Evolutionary conservation across 2,113 vertebrate genomes (phyloP).

Genomic region (Sitta europaea): DNA sequence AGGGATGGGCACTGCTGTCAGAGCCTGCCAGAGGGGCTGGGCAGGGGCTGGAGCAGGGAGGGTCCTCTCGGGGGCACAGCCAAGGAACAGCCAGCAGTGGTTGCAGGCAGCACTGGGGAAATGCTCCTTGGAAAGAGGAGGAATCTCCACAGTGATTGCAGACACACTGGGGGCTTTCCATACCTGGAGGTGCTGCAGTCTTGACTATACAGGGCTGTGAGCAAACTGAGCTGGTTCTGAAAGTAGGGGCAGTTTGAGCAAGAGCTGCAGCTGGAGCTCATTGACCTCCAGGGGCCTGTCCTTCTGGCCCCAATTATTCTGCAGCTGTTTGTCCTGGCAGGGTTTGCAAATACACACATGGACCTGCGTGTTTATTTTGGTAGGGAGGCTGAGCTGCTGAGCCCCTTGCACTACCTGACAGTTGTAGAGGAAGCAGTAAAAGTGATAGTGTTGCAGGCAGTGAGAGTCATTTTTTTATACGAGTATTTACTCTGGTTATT

Average conservation of each 20-base stretch:
- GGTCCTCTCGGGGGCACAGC: not conserved
- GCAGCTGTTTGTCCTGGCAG: not conserved
- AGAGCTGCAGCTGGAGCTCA: not conserved
- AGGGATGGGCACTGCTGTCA: not conserved
- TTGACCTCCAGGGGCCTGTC: not conserved
- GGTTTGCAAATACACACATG: not conserved
- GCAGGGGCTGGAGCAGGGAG: not conserved
- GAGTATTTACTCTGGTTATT: not conserved
- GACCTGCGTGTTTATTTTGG: not conserved
- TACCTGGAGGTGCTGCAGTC: rapidly evolving
- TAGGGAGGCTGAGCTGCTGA: not conserved
- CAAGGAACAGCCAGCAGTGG: not conserved
- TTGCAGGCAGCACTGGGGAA: not conserved
- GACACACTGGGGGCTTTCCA: not conserved
- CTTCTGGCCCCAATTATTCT: not conserved
- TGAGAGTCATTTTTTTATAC: not conserved
- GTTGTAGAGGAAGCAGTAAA: not conserved
- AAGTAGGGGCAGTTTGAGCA: not conserved
- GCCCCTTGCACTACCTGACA: not conserved
- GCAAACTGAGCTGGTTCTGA: not conserved
- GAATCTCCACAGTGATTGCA: not conserved
- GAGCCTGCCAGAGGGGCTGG: rapidly evolving
- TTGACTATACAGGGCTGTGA: not conserved
- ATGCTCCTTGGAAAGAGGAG: rapidly evolving
- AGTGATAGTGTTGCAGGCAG: not conserved